Evolutionary conservation across 1,140 invertebrate genomes (phyloP).

Genomic region (Micrasema minimum): DNA sequence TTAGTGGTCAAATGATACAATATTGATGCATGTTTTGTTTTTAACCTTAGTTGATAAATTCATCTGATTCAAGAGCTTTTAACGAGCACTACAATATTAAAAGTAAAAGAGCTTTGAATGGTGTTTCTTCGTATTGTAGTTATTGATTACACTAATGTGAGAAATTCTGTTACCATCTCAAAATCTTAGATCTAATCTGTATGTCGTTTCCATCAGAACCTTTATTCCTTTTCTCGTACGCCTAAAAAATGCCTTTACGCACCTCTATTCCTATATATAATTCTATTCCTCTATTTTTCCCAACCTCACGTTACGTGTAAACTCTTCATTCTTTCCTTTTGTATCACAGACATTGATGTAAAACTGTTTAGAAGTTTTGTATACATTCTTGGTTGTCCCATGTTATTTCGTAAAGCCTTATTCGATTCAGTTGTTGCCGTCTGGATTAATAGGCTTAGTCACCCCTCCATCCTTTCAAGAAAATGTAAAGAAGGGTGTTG

Average conservation of each 20-base stretch:
- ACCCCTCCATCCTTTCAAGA: not conserved
- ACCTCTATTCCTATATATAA: not conserved
- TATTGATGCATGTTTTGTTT: too few species aligned
- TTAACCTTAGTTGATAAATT: too few species aligned
- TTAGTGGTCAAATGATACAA: too few species aligned
- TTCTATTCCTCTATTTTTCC: not conserved
- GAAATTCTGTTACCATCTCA: too few species aligned
- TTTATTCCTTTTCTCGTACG: conserved; percentile 5
- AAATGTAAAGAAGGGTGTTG: not conserved
- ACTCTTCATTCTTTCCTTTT: conserved; percentile 14
- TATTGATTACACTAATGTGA: too few species aligned
- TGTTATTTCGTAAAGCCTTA: not conserved
- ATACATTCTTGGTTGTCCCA: not conserved
- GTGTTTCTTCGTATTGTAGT: too few species aligned
- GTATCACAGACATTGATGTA: conserved; percentile 18
- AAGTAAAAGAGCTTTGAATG: too few species aligned
- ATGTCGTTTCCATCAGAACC: too few species aligned
- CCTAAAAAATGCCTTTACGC: conserved; percentile 5
- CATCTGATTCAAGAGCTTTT: too few species aligned
- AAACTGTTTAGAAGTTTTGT: not conserved
- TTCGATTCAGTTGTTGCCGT: not conserved
- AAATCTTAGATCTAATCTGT: too few species aligned
- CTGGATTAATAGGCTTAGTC: conserved; percentile 2
- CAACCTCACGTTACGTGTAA: conserved; percentile 2
- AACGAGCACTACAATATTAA: too few species aligned